Evolutionary conservation across 2,113 vertebrate genomes (phyloP), one percentile per base, ranked within the genome.

Genomic region (Zosterops borbonicus): DNA sequence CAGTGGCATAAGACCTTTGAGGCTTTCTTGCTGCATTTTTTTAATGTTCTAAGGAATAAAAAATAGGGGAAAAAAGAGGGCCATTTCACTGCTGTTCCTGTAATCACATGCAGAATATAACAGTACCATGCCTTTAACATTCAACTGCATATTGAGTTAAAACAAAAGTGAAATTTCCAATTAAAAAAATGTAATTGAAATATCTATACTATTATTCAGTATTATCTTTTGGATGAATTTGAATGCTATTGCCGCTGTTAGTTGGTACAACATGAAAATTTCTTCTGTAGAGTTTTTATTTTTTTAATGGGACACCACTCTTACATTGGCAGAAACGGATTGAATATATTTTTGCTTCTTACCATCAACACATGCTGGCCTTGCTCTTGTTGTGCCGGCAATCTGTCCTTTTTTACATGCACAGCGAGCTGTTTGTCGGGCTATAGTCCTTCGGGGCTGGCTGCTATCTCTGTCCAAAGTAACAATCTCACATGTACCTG

Each of bases 351-450:
- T 96, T 95, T 83, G 29, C 35, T 63, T 96, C 99, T 99, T 99
- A 99, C 99, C 99, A 87, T 99, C 99, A 96, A 99, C 99, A 79
- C 99, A 99, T 89, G 99, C 99, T 58, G 99, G 99, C 98, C 99
- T 98, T 88, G 99, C 99, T 98, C 99, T 98, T 87, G 99, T 99
- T 89, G 99, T 99, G 90, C 99, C 99, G 9, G 99, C 99, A 95
- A 99, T 99, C 98, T 99, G 99, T 96, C 99, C 99, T 97, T 99
- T 99, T 97, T 99, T 99, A 98, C 99, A 99, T 50, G 99, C 99
- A 35, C 99, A 99, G 98, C 99, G 99, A 81, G 99, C 99, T 15
- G 99, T 99, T 98, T 99, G 99, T 97, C 99, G 98, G 94, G 99
- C 99, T 94, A 99, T 99, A 87, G 99, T 99, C 98, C 99, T 99